phyloP scores from a whole-genome alignment of 2,888 invertebrate species.

The Anticlea derivata region DNA sequence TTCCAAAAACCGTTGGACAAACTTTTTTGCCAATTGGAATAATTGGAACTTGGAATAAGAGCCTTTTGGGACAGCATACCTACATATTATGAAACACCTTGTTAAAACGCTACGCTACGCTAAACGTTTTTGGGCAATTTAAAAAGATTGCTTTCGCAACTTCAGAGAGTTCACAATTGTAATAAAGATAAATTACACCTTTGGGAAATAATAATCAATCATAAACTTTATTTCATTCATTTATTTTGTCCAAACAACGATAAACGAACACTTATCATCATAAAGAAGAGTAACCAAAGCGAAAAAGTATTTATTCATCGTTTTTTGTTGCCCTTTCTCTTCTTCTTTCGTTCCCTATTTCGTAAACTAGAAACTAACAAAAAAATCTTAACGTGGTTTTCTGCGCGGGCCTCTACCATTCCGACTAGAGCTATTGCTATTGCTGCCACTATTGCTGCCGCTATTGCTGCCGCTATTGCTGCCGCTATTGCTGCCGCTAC shows the following conservation, averaged over 20 bases:
- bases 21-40: too few relatives aligned
- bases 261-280: not conserved
- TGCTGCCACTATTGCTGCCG: not conserved
- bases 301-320: too few relatives aligned
- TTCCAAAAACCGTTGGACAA: too few relatives aligned
- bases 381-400: not conserved
- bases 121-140: not conserved
- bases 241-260: not conserved
- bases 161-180: not conserved
- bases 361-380: too few relatives aligned
- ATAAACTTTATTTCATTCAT: not conserved
- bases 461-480: not conserved
- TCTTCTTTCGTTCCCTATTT: too few relatives aligned
- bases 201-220: not conserved
- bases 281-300: too few relatives aligned
- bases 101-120: too few relatives aligned
- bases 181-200: conserved; percentile 2
- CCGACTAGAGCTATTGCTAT: not conserved
- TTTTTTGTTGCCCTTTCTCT: too few relatives aligned
- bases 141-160: not conserved
- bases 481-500: conserved; percentile 10
- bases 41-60: too few relatives aligned
- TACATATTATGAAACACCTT: too few relatives aligned
- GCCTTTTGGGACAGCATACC: too few relatives aligned
- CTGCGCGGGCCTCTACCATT: conserved; percentile 3